These are phyloP conservation scores for Polyploca ridens DNA, from an alignment of 2,888 invertebrate species.

Conservation along the genomic window DNA sequence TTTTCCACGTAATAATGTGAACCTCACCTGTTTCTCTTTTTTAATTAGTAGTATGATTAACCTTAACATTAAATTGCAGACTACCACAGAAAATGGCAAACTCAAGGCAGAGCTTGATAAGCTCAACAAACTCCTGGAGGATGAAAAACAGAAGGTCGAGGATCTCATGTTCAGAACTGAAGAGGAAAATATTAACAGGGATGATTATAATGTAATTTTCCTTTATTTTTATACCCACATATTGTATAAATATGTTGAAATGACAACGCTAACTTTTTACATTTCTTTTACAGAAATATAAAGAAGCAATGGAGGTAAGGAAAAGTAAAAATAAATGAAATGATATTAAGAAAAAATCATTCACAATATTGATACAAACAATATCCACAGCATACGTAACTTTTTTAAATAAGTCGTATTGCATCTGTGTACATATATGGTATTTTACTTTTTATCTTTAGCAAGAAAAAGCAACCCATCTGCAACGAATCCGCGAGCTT, in stretches of 20 bases:
- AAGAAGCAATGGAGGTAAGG: conserved; percentile 79
- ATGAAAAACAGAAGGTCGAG: conserved; percentile 92
- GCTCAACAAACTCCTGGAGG: conserved; percentile 87
- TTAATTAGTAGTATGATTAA: too few relatives aligned
- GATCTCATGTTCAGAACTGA: conserved; percentile 96
- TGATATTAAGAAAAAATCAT: too few relatives aligned
- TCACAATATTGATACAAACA: too few relatives aligned
- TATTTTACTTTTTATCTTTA: conserved; percentile 26
- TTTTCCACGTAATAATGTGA: too few relatives aligned
- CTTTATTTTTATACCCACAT: conserved; percentile 7
- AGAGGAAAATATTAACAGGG: conserved; percentile 95
- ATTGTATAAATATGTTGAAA: conserved; percentile 3
- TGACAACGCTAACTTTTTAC: conserved; percentile 2
- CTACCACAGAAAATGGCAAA: conserved; percentile 81
- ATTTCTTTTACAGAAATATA: conserved; percentile 76
- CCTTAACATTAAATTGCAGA: conserved; percentile 45
- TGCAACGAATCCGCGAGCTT: conserved; percentile 79
- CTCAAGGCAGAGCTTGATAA: conserved; percentile 83
- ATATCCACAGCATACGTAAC: too few relatives aligned
- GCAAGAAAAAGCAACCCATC: conserved; percentile 72
- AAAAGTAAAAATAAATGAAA: neutral
- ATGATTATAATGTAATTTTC: conserved; percentile 92
- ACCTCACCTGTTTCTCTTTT: too few relatives aligned
- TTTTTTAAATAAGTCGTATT: too few relatives aligned
- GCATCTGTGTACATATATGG: neutral